phyloP scores from a whole-genome alignment of 2,113 vertebrate species.

The Mola mola region DNA sequence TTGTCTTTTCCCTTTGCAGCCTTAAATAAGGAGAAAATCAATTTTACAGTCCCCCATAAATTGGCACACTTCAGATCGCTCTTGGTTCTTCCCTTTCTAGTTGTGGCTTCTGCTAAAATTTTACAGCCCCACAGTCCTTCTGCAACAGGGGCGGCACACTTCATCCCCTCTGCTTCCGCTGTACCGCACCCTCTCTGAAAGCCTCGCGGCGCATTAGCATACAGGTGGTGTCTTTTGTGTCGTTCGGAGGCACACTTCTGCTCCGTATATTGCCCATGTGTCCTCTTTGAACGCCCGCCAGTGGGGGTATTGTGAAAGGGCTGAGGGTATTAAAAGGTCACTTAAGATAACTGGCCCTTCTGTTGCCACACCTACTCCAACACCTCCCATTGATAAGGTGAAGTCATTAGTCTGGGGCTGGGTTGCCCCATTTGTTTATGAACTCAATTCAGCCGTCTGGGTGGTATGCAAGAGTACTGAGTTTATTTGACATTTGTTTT shows the following conservation, averaged over 20 bases:
- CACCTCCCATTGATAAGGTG: slow-evolving; percentile 59
- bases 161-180: slow-evolving; percentile 38
- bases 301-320: slow-evolving; percentile 42
- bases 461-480: no score
- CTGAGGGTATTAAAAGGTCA: slow-evolving; percentile 74
- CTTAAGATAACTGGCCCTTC: slow-evolving; percentile 76
- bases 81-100: slow-evolving; percentile 58
- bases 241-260: slow-evolving; percentile 65
- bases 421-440: background rate
- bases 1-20: slow-evolving; percentile 60
- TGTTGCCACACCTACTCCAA: slow-evolving; percentile 68
- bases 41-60: slow-evolving; percentile 75
- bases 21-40: slow-evolving; percentile 76
- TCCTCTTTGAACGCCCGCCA: slow-evolving; percentile 47
- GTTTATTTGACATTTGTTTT: background rate
- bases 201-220: slow-evolving; percentile 73
- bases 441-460: no score
- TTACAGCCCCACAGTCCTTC: slow-evolving; percentile 36
- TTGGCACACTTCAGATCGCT: slow-evolving; percentile 54
- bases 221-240: slow-evolving; percentile 75
- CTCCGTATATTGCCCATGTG: slow-evolving; percentile 61
- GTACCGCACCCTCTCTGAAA: slow-evolving; percentile 22
- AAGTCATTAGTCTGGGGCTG: slow-evolving; percentile 63
- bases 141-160: slow-evolving; percentile 60
- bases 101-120: slow-evolving; percentile 50